Evolutionary conservation across 2,888 invertebrate species (phyloP), one percentile per base, ranked within the genome.

Genomic region (Tipula confusa): DNA sequence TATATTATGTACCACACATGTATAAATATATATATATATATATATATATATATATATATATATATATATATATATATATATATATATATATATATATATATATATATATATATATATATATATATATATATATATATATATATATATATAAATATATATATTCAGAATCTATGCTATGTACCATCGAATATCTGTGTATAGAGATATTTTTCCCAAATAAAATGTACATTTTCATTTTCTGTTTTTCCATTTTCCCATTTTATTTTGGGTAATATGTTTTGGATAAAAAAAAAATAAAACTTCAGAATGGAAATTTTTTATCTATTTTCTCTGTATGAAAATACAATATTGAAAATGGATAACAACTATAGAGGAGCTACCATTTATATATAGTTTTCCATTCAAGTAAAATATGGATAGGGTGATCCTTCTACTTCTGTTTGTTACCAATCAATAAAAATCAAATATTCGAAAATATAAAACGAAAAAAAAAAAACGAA

Each of bases 301-400:
- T 64, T 24, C 64, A 64, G 64, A 64, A 64, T 24, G 64, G 64
- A 64, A 64, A 64, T 9, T 64, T 64, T 43, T 64, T 64, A 64
- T 64, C 64, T 64, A 64, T 64, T 9, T 64, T 64, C 64, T 64
- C 64, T 64, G 24, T 64, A 64, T 64, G 24, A 64, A 18, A 64
- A 64, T 24, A 64, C 64, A 64, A 64, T 64, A 64, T 64, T 64
- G 64, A 64, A 64, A 24, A 64, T 64, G 64, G 64, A 64, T 64
- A 64, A 24, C 24, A 24, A 64, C n/a, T 64, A 64, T 64, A 64
- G 43, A 43, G 64, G 24, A 64, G 64, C 64, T 24, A 64, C 24
- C n/a, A 24, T 64, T n/a, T n/a, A n/a, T 9, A 11, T 43, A 64
- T 64, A 64, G 64, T 64, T 64, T 64, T 64, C 64, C 64, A 64